phyloP scores from a whole-genome alignment of 2,797 vertebrate genomes.

The Poeciliopsis turneri region DNA sequence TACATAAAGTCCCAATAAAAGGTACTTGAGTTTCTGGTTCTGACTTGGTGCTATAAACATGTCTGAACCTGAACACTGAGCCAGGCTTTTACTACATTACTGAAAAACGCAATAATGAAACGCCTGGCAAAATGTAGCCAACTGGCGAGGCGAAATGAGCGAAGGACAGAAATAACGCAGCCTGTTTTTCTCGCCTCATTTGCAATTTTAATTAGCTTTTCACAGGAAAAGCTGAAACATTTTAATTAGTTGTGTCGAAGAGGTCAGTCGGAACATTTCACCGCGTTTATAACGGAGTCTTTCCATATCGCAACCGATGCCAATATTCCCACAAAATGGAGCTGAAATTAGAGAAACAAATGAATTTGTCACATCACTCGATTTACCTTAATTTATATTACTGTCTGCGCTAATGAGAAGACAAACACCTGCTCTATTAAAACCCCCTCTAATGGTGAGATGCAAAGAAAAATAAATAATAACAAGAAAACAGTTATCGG shows the following conservation, averaged over 20 bases:
- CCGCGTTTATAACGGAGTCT: background rate
- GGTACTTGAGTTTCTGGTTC: background rate
- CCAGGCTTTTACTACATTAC: background rate
- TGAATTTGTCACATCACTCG: background rate
- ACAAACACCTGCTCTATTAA: background rate
- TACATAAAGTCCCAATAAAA: background rate
- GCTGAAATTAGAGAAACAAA: background rate
- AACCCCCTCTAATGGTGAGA: background rate
- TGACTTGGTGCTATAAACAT: background rate
- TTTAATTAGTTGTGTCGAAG: constrained; percentile 3
- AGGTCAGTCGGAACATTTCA: background rate
- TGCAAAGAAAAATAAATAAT: background rate
- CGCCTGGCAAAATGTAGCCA: background rate
- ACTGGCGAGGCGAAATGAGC: background rate
- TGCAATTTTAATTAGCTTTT: constrained; percentile 9
- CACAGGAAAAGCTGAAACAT: background rate
- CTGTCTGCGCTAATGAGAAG: background rate
- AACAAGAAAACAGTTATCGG: background rate
- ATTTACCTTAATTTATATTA: background rate
- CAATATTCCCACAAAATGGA: background rate
- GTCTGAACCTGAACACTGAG: background rate
- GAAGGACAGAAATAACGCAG: background rate
- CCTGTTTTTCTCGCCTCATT: background rate
- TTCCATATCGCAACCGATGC: background rate
- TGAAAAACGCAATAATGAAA: background rate